Evolutionary conservation across 2,888 invertebrate genomes (phyloP).

Genomic region (Creontiades dilutus): DNA sequence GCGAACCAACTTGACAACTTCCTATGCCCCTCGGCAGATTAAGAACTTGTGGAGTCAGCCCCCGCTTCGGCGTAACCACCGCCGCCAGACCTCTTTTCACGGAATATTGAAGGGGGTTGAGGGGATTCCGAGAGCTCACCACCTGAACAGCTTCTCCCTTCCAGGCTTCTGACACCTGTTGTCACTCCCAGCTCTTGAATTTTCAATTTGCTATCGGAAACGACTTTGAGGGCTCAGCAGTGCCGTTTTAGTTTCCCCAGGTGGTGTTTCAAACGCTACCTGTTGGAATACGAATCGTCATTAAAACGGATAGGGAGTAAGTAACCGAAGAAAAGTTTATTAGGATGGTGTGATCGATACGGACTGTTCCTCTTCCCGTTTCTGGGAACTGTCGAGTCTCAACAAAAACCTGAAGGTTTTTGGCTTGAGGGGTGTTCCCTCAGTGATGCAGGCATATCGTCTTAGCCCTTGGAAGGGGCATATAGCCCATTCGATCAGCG

Average conservation of each 20-base stretch:
- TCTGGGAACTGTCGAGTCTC: too few species aligned
- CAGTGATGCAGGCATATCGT: too few species aligned
- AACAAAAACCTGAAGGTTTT: too few species aligned
- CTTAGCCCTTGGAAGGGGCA: too few species aligned
- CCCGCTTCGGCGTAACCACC: not conserved
- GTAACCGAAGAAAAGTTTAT: too few species aligned
- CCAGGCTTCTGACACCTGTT: constrained; percentile 2
- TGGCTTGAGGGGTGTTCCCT: too few species aligned
- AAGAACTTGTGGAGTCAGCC: constrained; percentile 29
- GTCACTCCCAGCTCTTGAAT: not conserved
- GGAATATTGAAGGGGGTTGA: constrained; percentile 7
- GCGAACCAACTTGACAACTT: constrained; percentile 21
- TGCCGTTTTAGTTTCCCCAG: not conserved
- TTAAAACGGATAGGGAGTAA: too few species aligned
- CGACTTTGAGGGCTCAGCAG: constrained; percentile 1
- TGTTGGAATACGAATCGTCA: not conserved
- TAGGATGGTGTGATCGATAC: too few species aligned
- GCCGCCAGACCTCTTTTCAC: not conserved
- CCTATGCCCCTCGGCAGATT: constrained; percentile 1
- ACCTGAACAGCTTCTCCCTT: not conserved
- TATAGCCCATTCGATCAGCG: too few species aligned
- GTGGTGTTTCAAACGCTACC: not conserved
- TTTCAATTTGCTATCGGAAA: constrained; percentile 32
- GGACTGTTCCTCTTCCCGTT: too few species aligned
- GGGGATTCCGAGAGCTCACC: not conserved